Evolutionary conservation across 2,113 vertebrate species (phyloP), one percentile per base, ranked within the genome.

Genomic region (Motacilla alba): DNA sequence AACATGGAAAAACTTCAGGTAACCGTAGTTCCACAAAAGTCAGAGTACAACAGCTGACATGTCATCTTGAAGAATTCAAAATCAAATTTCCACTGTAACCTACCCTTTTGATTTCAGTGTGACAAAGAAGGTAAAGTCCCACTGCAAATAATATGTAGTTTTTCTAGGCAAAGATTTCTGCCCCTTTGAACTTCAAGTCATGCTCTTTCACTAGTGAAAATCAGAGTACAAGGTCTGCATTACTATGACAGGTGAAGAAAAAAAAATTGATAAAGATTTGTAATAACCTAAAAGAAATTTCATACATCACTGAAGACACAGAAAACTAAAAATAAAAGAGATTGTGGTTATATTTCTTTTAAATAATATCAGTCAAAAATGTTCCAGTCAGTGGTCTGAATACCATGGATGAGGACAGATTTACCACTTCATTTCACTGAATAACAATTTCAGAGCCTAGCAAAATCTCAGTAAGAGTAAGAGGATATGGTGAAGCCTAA

Each of bases 351-450:
- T 89, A 97, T 92, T 79, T 95, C 89, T 93, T 91, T 96, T 83
- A 63, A 97, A 97, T 96, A 96, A 95, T 69, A 86, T 96, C 94
- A 95, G 88, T 83, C 69, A 72, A 91, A 97, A 94, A 62, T 56
- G 44, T 94, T 97, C 94, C 87, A 94, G 90, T 92, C 87, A 88
- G 79, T 89, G 85, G 74, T 86, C 91, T 90, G 92, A 97, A 94
- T 31, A 94, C 73, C 64, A 74, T 30, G 84, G 92, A 91, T 84
- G 89, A 97, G 85, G 89, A 85, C 83, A 97, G 94, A 97, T 97
- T 98, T 95, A 96, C 92, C 96, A 96, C 93, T 92, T 96, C 96
- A 97, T 93, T 98, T 97, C 96, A 96, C 94, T 84, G 87, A 97
- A 92, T 96, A 97, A 95, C 94, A 96, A 89, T 95, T 95, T 95